A percentile compares a stretch with the other conserved stretches of the same genome.
phyloP scores from a whole-genome alignment of 1,140 invertebrate species.

The Bombus confusus region DNA sequence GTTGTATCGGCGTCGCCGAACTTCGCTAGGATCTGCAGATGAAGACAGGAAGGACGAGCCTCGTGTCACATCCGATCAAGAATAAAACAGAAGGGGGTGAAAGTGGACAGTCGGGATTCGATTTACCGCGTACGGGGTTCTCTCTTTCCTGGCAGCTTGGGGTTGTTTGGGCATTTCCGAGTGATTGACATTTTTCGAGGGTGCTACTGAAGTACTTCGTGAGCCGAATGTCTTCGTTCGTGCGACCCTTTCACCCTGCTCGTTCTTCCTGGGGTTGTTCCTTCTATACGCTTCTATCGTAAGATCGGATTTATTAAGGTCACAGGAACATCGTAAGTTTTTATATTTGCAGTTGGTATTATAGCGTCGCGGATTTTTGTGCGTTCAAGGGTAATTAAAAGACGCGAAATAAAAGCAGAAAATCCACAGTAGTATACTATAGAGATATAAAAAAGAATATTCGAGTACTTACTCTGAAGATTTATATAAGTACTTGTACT shows the following conservation, averaged over 20 bases:
- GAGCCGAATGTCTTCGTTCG: constrained; percentile 21
- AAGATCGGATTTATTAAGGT: too few relatives aligned
- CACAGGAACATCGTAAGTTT: too few relatives aligned
- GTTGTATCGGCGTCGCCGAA: too few relatives aligned
- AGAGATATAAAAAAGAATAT: too few relatives aligned
- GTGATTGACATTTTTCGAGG: not conserved
- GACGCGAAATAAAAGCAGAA: too few relatives aligned
- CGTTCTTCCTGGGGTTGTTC: not conserved
- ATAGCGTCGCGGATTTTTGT: too few relatives aligned
- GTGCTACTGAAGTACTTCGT: not conserved
- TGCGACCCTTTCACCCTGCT: not conserved
- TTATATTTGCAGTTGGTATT: too few relatives aligned
- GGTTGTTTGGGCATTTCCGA: not conserved
- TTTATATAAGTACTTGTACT: too few relatives aligned
- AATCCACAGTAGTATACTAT: too few relatives aligned
- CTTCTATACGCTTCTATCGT: not conserved
- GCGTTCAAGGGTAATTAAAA: too few relatives aligned
- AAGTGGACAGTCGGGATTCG: not conserved
- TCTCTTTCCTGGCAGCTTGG: not conserved
- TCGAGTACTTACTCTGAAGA: too few relatives aligned
- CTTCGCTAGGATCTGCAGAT: too few relatives aligned
- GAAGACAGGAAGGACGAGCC: not conserved
- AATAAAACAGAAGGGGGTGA: not conserved
- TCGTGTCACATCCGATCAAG: not conserved
- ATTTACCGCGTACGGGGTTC: not conserved